phyloP scores from a whole-genome alignment of 1,140 invertebrate species.

The Leptopilina clavipes region DNA sequence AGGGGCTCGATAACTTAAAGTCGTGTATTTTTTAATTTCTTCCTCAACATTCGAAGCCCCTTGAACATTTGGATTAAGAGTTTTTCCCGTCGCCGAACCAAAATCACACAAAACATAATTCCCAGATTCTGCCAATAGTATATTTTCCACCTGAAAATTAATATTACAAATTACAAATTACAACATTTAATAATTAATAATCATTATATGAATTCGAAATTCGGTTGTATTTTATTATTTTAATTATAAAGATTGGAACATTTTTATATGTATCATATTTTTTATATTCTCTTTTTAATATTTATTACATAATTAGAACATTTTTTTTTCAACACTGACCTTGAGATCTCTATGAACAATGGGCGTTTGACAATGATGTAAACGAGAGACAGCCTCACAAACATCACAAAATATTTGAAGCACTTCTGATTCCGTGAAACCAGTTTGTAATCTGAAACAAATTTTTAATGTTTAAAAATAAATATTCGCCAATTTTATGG shows the following conservation, averaged over 20 bases:
- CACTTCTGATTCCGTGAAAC: conserved; percentile 89
- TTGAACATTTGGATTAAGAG: conserved; percentile 83
- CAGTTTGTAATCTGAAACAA: conserved; percentile 78
- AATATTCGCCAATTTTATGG: no score
- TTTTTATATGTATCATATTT: no score
- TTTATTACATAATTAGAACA: no score
- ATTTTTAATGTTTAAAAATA: conserved; percentile 36
- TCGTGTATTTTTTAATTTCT: conserved; percentile 96
- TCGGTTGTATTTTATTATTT: no score
- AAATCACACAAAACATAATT: conserved; percentile 93
- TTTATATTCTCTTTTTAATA: no score
- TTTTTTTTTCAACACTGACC: conserved; percentile 73
- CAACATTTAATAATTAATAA: no score
- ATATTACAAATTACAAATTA: no score
- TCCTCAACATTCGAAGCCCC: conserved; percentile 88
- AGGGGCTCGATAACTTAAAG: conserved; percentile 92
- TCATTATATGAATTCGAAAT: no score
- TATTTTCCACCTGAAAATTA: conserved; percentile 87
- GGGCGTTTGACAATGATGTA: conserved; percentile 96
- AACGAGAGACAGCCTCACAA: conserved; percentile 92
- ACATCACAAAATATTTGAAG: conserved; percentile 96
- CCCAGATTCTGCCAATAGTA: conserved; percentile 85
- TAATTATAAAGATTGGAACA: no score
- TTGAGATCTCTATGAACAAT: conserved; percentile 97
- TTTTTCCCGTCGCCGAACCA: conserved; percentile 90